phyloP scores from a whole-genome alignment of 1,140 invertebrate genomes.

The Pomacea maculata region DNA sequence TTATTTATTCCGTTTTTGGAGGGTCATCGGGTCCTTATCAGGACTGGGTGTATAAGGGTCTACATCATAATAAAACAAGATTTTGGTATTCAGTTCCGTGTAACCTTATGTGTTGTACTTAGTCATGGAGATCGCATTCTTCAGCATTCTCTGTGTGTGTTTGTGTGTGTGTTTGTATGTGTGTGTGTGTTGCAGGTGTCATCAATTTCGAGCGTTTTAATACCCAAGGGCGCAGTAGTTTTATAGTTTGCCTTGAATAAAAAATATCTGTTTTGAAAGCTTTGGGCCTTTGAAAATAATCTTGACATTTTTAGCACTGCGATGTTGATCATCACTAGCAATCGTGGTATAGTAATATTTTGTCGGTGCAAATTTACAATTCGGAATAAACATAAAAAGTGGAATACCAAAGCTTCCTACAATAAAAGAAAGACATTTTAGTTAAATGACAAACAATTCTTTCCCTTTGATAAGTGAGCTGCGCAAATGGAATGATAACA shows the following conservation, averaged over 20 bases:
- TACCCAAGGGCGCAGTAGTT: background rate
- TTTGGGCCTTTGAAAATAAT: background rate
- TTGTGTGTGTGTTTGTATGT: background rate
- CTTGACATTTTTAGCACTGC: background rate
- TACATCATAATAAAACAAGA: too few relatives aligned
- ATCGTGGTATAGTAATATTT: background rate
- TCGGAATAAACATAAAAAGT: background rate
- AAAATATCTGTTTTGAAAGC: background rate
- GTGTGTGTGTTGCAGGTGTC: background rate
- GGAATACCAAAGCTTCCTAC: background rate
- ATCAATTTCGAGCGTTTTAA: background rate
- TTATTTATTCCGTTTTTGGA: too few relatives aligned
- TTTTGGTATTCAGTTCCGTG: too few relatives aligned
- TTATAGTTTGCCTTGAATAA: background rate
- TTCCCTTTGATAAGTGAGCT: too few relatives aligned
- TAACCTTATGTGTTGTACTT: too few relatives aligned
- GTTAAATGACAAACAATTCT: background rate
- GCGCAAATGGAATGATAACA: too few relatives aligned
- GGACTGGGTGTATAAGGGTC: too few relatives aligned
- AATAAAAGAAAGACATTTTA: background rate
- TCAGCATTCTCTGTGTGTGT: background rate
- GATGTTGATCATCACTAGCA: background rate
- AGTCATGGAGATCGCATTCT: too few relatives aligned
- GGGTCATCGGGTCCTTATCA: too few relatives aligned
- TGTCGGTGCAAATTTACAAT: background rate